A percentile compares a stretch with the other conserved stretches of the same genome.
Evolutionary conservation across 1,140 invertebrate genomes (phyloP).

Genomic region (Aphis gossypii): DNA sequence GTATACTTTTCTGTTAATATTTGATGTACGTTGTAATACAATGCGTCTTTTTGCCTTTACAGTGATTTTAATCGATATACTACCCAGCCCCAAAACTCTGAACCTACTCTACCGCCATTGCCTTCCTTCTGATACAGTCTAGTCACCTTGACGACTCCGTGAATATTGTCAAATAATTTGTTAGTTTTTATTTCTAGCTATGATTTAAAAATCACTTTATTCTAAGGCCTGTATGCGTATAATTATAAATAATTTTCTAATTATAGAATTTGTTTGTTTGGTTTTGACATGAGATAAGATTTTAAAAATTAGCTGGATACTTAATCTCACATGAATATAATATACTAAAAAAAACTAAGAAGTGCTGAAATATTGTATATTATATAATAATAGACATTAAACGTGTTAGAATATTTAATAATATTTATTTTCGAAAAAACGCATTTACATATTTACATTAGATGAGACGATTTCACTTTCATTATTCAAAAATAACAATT

Average conservation of each 20-base stretch:
- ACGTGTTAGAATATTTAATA: neutral
- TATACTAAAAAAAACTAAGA: neutral
- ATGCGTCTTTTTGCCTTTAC: neutral
- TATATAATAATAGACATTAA: neutral
- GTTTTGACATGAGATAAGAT: neutral
- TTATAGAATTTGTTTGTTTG: neutral
- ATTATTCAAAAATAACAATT: neutral
- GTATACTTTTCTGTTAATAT: slow-evolving; percentile 10
- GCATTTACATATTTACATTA: neutral
- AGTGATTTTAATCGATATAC: slow-evolving; percentile 53
- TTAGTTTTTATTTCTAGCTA: slow-evolving; percentile 28
- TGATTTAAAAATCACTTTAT: neutral
- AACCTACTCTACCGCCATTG: slow-evolving; percentile 10
- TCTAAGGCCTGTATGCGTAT: neutral
- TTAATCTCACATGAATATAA: neutral
- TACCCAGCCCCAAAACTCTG: slow-evolving; percentile 29
- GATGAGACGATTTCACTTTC: no score
- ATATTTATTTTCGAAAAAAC: neutral
- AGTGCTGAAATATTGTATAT: neutral
- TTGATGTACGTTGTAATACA: neutral
- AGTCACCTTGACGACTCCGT: slow-evolving; percentile 40
- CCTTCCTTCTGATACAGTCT: neutral
- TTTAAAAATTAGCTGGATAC: neutral
- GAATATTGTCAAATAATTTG: slow-evolving; percentile 4
- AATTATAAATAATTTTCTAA: neutral